Percentiles rank a stretch among this genome's conserved stretches.
These are phyloP conservation scores for Eubasilissa regina DNA, from an alignment of 1,140 invertebrate species.

Conservation along the genomic window DNA sequence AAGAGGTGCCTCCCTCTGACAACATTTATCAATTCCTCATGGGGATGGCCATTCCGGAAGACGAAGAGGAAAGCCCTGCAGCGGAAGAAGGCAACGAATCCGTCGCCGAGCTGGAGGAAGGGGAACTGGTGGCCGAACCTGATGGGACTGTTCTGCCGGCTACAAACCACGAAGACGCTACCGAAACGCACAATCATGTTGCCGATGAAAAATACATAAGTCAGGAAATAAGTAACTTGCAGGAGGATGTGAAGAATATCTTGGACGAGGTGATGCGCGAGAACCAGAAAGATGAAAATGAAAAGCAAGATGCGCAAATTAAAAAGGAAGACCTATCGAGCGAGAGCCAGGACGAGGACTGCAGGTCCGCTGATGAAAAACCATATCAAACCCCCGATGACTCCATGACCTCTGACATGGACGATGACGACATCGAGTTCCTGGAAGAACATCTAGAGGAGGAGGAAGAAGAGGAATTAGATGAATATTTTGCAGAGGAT, in stretches of 20 bases:
- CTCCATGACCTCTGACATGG: conserved; percentile 26
- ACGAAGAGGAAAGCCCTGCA: conserved; percentile 23
- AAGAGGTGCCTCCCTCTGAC: conserved; percentile 43
- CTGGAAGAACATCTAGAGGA: conserved; percentile 38
- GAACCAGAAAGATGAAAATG: conserved; percentile 15
- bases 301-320: conserved; percentile 25
- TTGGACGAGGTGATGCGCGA: neutral
- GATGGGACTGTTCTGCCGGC: neutral
- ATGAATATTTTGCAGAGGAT: conserved; percentile 8
- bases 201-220: neutral
- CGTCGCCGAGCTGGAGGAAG: neutral
- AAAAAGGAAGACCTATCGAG: conserved; percentile 7
- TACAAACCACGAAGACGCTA: neutral
- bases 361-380: conserved; percentile 43
- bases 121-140: neutral
- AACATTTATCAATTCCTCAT: conserved; percentile 57
- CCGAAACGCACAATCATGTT: neutral
- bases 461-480: conserved; percentile 36
- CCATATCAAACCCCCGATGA: neutral
- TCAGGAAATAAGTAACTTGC: neutral
- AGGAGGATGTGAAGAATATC: conserved; percentile 7
- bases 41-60: conserved; percentile 28
- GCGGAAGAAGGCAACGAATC: neutral
- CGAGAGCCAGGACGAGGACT: neutral
- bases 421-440: conserved; percentile 42